Conservation (phyloP, 2,113 vertebrate species). For the Prunella himalayana region DNA sequence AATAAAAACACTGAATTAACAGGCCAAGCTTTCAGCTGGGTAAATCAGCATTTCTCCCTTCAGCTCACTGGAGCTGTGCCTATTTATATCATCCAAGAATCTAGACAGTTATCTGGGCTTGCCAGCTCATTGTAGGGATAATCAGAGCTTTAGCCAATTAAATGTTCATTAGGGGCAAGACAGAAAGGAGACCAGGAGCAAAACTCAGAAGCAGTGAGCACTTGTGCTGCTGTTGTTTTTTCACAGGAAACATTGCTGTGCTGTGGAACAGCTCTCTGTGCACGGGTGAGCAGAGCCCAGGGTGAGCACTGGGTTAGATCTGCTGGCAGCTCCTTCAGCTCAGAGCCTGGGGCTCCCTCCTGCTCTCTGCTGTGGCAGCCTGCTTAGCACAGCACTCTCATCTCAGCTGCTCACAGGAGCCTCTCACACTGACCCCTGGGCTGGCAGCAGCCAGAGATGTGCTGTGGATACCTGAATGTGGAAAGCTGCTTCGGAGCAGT, state of each 20-base stretch:
- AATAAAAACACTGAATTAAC: neutral
- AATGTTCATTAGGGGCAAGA: constrained; percentile 3
- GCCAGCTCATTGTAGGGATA: constrained; percentile 21
- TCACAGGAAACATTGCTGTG: neutral
- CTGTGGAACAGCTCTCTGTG: neutral
- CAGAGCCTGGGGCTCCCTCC: neutral
- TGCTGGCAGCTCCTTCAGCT: neutral
- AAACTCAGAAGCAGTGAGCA: neutral
- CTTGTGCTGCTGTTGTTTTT: neutral
- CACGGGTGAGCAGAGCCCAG: neutral
- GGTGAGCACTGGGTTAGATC: neutral
- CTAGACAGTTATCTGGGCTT: constrained; percentile 1
- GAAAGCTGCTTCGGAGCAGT: neutral
- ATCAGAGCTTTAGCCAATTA: constrained; percentile 27
- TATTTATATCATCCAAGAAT: neutral
- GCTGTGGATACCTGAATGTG: neutral
- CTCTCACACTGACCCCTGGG: too few relatives aligned
- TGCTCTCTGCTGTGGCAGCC: neutral
- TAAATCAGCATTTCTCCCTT: constrained; percentile 1
- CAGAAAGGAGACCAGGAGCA: neutral
- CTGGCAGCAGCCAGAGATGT: neutral
- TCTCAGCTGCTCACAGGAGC: neutral
- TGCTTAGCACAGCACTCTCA: neutral
- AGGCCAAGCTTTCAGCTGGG: neutral
- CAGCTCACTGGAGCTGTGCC: neutral